phyloP scores from a whole-genome alignment of 2,888 invertebrate species.

The Ophioninae sp. region DNA sequence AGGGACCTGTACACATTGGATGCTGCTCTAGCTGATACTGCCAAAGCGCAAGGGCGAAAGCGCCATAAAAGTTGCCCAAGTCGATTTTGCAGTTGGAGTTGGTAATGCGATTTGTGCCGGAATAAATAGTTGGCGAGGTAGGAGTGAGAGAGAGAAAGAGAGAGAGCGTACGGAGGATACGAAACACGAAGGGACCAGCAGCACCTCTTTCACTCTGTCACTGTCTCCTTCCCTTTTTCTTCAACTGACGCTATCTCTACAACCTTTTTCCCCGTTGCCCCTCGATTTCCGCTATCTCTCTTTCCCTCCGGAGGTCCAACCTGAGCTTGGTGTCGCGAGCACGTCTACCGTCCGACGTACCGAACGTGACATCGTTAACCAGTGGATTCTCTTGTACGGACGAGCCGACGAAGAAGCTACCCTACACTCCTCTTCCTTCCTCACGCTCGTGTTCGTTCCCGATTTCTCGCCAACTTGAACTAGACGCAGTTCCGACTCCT shows the following conservation, averaged over 20 bases:
- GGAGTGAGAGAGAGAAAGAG: conserved; percentile 46
- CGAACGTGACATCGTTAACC: conserved; percentile 76
- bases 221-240: conserved; percentile 55
- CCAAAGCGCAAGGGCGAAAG: conserved; percentile 71
- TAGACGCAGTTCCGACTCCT: conserved; percentile 25
- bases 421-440: not conserved
- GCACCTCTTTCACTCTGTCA: conserved; percentile 58
- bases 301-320: conserved; percentile 54
- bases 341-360: conserved; percentile 74
- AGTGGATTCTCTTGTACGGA: conserved; percentile 67
- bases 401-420: conserved; percentile 49
- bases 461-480: conserved; percentile 38
- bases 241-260: conserved; percentile 38
- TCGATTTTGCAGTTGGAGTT: conserved; percentile 81
- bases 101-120: conserved; percentile 81
- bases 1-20: conserved; percentile 57
- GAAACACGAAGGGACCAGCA: conserved; percentile 24
- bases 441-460: conserved; percentile 19
- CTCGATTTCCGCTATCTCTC: conserved; percentile 58
- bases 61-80: conserved; percentile 80
- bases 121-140: conserved; percentile 76
- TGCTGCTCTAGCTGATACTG: conserved; percentile 46
- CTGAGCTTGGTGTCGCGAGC: conserved; percentile 74
- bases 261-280: conserved; percentile 42
- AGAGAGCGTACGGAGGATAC: no score